Conservation (phyloP, 2,888 invertebrate species). For the Troides helena region DNA sequence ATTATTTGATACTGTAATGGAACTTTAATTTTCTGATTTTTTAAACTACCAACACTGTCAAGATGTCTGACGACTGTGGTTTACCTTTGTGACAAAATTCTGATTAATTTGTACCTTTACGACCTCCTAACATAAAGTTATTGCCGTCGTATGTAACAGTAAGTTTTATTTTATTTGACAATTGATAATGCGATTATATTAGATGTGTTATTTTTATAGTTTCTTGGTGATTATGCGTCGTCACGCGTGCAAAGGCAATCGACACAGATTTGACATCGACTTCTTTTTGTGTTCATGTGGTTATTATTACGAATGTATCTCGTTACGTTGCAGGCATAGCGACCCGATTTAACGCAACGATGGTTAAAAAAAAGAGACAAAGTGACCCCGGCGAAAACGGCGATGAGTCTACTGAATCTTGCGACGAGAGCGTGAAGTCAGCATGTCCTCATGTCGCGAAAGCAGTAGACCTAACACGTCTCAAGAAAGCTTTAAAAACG, state of each 20-base stretch:
- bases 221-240: conserved; percentile 71
- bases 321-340: conserved; percentile 72
- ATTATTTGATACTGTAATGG: conserved; percentile 5
- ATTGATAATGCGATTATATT: conserved; percentile 38
- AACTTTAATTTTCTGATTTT: conserved; percentile 39
- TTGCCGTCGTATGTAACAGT: conserved; percentile 65
- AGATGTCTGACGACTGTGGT: conserved; percentile 72
- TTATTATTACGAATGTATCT: conserved; percentile 78
- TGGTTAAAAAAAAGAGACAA: conserved; percentile 89
- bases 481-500: conserved; percentile 80
- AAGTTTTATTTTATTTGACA: conserved; percentile 54
- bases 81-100: conserved; percentile 68
- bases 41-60: conserved; percentile 60
- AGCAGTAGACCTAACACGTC: conserved; percentile 82
- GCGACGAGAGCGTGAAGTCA: conserved; percentile 83
- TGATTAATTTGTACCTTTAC: conserved; percentile 50
- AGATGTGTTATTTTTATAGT: conserved; percentile 35
- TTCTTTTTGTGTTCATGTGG: conserved; percentile 74
- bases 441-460: conserved; percentile 86
- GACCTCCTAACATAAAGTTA: conserved; percentile 45
- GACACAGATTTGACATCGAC: conserved; percentile 78
- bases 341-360: conserved; percentile 66
- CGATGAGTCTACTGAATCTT: conserved; percentile 86
- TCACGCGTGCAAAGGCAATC: conserved; percentile 79
- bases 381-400: conserved; percentile 82